Percentiles rank a stretch among this genome's conserved stretches.
Conservation (phyloP, 2,888 invertebrate genomes). For the Amblyjoppa fuscipennis region DNA sequence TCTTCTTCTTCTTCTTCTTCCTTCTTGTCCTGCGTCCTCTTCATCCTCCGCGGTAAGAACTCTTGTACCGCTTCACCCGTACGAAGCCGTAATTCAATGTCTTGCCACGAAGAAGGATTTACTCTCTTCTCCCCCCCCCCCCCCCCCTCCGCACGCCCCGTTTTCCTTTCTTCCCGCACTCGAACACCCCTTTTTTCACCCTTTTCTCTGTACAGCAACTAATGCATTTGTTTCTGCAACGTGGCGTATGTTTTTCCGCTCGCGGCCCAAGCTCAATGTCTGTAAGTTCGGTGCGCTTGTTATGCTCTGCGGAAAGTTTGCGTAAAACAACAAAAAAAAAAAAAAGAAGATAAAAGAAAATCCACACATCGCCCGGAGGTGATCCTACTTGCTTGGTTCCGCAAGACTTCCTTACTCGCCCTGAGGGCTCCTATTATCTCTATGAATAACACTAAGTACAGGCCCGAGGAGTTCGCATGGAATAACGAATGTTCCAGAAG, state of each 20-base stretch:
- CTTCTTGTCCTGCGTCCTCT: constrained; percentile 42
- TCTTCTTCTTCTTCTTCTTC: constrained; percentile 34
- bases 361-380: constrained; percentile 33
- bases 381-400: constrained; percentile 23
- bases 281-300: constrained; percentile 19
- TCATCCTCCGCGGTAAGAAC: constrained; percentile 55
- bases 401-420: neutral
- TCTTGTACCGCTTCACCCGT: constrained; percentile 49
- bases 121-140: constrained; percentile 40
- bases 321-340: neutral
- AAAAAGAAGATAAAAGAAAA: neutral
- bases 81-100: constrained; percentile 65
- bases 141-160: constrained; percentile 13
- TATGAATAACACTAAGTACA: neutral
- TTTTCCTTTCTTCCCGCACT: constrained; percentile 30
- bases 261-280: constrained; percentile 5
- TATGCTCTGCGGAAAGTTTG: constrained; percentile 14
- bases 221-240: constrained; percentile 60
- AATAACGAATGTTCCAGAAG: neutral
- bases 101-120: constrained; percentile 63
- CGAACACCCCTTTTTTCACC: constrained; percentile 15
- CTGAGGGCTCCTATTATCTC: neutral
- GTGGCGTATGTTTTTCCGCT: constrained; percentile 29
- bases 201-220: constrained; percentile 41
- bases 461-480: neutral